phyloP scores from a whole-genome alignment of 2,888 invertebrate species.

The Malthinus flaveolus region DNA sequence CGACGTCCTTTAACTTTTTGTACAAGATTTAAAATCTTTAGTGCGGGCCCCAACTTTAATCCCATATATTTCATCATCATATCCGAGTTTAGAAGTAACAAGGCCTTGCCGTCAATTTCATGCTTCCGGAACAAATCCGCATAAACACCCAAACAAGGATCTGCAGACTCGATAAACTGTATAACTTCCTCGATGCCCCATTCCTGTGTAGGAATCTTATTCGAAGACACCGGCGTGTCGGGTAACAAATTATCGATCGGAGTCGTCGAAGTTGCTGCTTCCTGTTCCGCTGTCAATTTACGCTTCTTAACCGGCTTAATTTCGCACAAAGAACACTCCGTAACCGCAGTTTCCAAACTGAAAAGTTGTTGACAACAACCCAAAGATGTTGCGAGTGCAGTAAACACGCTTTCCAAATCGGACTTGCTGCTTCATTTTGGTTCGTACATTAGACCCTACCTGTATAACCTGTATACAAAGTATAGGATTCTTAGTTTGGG shows the following conservation, averaged over 20 bases:
- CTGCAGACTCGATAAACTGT: slow-evolving; percentile 83
- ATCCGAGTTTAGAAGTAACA: slow-evolving; percentile 90
- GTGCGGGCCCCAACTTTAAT: slow-evolving; percentile 92
- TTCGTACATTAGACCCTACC: no score
- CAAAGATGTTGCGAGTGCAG: slow-evolving; percentile 57
- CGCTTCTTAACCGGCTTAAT: slow-evolving; percentile 48
- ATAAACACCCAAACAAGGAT: slow-evolving; percentile 81
- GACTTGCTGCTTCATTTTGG: no score
- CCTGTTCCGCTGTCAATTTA: slow-evolving; percentile 56
- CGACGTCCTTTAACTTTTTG: slow-evolving; percentile 76
- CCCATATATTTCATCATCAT: slow-evolving; percentile 99
- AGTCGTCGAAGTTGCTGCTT: slow-evolving; percentile 73
- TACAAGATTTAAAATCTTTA: slow-evolving; percentile 95
- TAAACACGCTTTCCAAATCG: slow-evolving; percentile 60
- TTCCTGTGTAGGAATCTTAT: slow-evolving; percentile 69
- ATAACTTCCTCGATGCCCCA: slow-evolving; percentile 97
- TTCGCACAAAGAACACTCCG: slow-evolving; percentile 47
- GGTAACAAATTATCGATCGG: slow-evolving; percentile 54
- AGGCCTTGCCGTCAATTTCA: slow-evolving; percentile 97
- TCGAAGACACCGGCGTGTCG: slow-evolving; percentile 44
- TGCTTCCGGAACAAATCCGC: slow-evolving; percentile 92
- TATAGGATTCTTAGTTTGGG: no score
- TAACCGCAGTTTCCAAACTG: slow-evolving; percentile 47
- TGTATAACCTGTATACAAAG: no score
- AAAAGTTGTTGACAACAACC: slow-evolving; percentile 64